These are phyloP conservation scores for Heterohyrax brucei DNA, from an alignment of 2,797 vertebrate genomes.

Conservation along the genomic window DNA sequence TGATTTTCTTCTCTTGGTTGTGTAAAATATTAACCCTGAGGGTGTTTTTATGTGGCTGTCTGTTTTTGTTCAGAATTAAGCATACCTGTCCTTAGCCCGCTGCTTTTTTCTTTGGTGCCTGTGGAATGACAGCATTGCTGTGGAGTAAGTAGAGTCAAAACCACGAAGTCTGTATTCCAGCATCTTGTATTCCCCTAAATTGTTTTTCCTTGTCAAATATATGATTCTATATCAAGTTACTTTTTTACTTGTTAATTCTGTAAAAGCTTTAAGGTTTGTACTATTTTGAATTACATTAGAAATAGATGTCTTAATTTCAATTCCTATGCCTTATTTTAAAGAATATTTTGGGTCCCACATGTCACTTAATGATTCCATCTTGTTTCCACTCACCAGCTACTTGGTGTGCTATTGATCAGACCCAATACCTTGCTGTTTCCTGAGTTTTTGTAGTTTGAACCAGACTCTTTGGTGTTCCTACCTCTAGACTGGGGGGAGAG, in stretches of 20 bases:
- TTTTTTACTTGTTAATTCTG: neutral
- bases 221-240: neutral
- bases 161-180: neutral
- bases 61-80: neutral
- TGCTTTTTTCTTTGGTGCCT: neutral
- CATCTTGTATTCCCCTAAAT: neutral
- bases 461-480: neutral
- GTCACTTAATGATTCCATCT: neutral
- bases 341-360: neutral
- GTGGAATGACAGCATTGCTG: neutral
- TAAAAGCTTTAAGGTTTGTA: neutral
- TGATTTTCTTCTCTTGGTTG: conserved; percentile 42
- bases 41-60: neutral
- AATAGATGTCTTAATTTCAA: neutral
- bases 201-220: neutral
- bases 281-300: conserved; percentile 15
- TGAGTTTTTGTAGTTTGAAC: neutral
- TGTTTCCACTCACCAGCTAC: neutral
- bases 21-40: conserved; percentile 55
- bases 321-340: neutral
- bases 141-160: neutral
- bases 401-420: neutral
- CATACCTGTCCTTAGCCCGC: neutral
- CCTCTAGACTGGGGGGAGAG: neutral
- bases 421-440: neutral